A percentile compares a stretch with the other conserved stretches of the same genome.
Evolutionary conservation across 2,113 vertebrate genomes (phyloP).

Genomic region (Rhineura floridana): DNA sequence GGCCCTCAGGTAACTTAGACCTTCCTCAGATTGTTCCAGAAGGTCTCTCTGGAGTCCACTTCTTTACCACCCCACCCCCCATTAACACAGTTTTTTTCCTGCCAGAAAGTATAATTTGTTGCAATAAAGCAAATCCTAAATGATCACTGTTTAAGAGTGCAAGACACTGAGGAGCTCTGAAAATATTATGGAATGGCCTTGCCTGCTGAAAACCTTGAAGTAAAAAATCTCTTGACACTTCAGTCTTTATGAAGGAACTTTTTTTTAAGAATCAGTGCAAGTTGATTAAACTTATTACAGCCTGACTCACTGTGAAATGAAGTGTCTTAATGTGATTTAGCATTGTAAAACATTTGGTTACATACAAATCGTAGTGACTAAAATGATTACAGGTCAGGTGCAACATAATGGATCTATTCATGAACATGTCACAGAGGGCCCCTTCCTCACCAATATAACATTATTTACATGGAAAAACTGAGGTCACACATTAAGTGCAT

Average conservation of each 20-base stretch:
- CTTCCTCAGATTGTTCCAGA: slow-evolving; percentile 70
- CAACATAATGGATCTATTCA: slow-evolving; percentile 74
- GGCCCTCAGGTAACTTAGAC: slow-evolving; percentile 70
- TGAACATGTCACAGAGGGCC: slow-evolving; percentile 45
- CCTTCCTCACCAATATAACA: slow-evolving; percentile 66
- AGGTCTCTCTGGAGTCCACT: slow-evolving; percentile 68
- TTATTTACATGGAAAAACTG: slow-evolving; percentile 76
- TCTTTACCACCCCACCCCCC: slow-evolving; percentile 19
- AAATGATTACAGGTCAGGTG: slow-evolving; percentile 71
- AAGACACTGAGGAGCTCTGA: slow-evolving; percentile 43
- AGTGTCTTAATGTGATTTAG: slow-evolving; percentile 66
- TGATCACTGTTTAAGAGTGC: slow-evolving; percentile 53
- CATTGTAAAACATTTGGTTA: slow-evolving; percentile 70
- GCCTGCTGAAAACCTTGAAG: slow-evolving; percentile 21
- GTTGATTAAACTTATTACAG: slow-evolving; percentile 52
- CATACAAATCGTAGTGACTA: slow-evolving; percentile 50
- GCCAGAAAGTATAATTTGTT: slow-evolving; percentile 63
- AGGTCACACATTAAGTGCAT: slow-evolving; percentile 59
- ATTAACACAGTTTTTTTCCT: slow-evolving; percentile 64
- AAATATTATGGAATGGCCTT: slow-evolving; percentile 27
- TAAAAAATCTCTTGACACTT: neutral
- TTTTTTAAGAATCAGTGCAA: slow-evolving; percentile 37
- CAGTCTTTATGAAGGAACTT: slow-evolving; percentile 46
- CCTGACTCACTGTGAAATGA: slow-evolving; percentile 51
- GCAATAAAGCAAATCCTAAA: slow-evolving; percentile 62